phyloP scores from a whole-genome alignment of 1,140 invertebrate species.

The Calosoma granatense region DNA sequence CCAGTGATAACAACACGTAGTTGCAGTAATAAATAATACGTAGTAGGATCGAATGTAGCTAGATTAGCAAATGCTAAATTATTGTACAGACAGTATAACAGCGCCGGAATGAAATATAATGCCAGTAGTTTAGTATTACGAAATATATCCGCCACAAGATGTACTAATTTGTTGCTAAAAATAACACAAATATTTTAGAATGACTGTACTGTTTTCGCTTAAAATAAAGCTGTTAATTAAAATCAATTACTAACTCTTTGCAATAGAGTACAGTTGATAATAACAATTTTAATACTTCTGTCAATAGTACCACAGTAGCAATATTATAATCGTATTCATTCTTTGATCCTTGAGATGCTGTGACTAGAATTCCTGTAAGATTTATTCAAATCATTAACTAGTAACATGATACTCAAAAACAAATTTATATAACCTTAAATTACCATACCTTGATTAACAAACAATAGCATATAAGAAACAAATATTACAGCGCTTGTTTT shows the following conservation, averaged over 20 bases:
- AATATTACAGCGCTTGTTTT: constrained; percentile 69
- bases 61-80: constrained; percentile 90
- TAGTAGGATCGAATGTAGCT: constrained; percentile 84
- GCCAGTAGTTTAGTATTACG: constrained; percentile 56
- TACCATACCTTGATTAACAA: constrained; percentile 66
- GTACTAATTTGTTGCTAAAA: constrained; percentile 39
- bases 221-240: neutral
- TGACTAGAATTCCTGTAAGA: constrained; percentile 73
- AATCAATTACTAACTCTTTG: constrained; percentile 47
- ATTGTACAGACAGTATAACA: constrained; percentile 91
- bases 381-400: neutral
- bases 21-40: constrained; percentile 88
- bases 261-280: constrained; percentile 62
- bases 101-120: constrained; percentile 84
- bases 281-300: constrained; percentile 78
- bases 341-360: constrained; percentile 70
- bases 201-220: neutral
- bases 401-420: too few species aligned
- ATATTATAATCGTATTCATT: constrained; percentile 81
- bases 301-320: constrained; percentile 76
- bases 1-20: constrained; percentile 87
- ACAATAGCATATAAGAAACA: constrained; percentile 68
- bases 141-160: constrained; percentile 42
- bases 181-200: constrained; percentile 16
- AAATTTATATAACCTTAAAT: neutral